Percentiles rank a stretch among this genome's conserved stretches.
Evolutionary conservation across 2,888 invertebrate genomes (phyloP).

Genomic region (Zootermopsis nevadensis): DNA sequence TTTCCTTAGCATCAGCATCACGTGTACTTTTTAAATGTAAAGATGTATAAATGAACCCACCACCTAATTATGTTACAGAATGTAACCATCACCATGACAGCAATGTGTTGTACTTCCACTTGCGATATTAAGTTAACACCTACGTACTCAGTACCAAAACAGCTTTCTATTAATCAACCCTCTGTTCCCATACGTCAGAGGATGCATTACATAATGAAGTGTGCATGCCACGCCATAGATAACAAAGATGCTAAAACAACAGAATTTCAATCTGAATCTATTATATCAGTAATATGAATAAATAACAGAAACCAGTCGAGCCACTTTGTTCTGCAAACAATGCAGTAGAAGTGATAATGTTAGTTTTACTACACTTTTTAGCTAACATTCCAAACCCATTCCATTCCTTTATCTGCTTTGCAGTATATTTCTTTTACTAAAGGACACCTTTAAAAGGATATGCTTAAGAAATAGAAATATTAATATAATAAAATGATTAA

Average conservation of each 20-base stretch:
- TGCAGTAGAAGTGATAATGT: background rate
- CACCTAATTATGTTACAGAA: constrained; percentile 15
- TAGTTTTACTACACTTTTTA: constrained; percentile 5
- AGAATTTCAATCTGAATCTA: background rate
- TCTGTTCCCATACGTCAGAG: background rate
- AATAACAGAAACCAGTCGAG: background rate
- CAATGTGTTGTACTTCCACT: no score
- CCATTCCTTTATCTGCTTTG: constrained; percentile 39
- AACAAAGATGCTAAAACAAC: background rate
- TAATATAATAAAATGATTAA: constrained; percentile 35
- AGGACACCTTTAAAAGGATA: constrained; percentile 47
- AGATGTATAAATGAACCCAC: background rate
- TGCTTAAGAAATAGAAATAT: constrained; percentile 34
- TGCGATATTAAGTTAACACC: background rate
- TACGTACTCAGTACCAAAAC: background rate
- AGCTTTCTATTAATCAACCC: background rate
- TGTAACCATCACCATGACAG: constrained; percentile 5
- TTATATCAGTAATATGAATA: background rate
- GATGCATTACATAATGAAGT: background rate
- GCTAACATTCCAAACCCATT: constrained; percentile 15
- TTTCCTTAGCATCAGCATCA: background rate
- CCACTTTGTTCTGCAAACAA: constrained; percentile 6
- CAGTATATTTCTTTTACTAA: constrained; percentile 39
- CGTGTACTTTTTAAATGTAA: background rate
- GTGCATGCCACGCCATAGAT: background rate